phyloP scores from a whole-genome alignment of 2,113 vertebrate genomes.

The Nibea albiflora region DNA sequence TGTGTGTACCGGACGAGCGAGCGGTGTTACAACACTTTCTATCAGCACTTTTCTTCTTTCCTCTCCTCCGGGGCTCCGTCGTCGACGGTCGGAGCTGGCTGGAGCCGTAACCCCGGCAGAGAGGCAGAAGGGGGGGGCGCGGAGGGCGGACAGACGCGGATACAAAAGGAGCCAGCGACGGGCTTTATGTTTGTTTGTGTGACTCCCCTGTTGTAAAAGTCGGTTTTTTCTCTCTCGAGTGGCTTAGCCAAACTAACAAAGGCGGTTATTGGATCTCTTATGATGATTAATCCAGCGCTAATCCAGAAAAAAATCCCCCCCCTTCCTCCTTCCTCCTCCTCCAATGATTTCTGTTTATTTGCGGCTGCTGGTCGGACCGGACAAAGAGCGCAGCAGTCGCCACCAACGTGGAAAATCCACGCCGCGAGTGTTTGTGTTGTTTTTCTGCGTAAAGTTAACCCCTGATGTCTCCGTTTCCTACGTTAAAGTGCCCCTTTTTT shows the following conservation, averaged over 20 bases:
- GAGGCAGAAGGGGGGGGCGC: conserved; percentile 38
- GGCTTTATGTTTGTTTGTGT: conserved; percentile 53
- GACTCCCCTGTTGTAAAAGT: conserved; percentile 31
- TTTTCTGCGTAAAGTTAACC: conserved; percentile 28
- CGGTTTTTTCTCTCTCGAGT: conserved; percentile 31
- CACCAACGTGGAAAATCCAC: conserved; percentile 53
- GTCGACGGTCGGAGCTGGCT: conserved; percentile 40
- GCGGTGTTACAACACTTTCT: conserved; percentile 8
- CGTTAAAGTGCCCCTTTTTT: conserved; percentile 20
- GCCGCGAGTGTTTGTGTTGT: conserved; percentile 29
- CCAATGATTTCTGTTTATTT: conserved; percentile 83
- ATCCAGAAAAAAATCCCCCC: conserved; percentile 70
- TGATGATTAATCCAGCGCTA: conserved; percentile 81
- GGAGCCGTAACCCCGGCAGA: conserved; percentile 38
- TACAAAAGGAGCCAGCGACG: conserved; percentile 74
- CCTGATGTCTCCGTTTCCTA: background rate
- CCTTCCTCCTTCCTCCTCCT: conserved; percentile 46
- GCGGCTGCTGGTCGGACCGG: conserved; percentile 75
- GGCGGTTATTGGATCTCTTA: conserved; percentile 78
- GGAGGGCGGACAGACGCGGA: conserved; percentile 69
- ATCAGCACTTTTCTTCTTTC: conserved; percentile 31
- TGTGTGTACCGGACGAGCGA: background rate
- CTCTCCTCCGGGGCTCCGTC: conserved; percentile 4
- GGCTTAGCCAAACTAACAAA: conserved; percentile 67
- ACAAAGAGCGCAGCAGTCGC: conserved; percentile 81